phyloP scores from a whole-genome alignment of 2,113 vertebrate genomes.

The Thalassarche chlororhynchos region DNA sequence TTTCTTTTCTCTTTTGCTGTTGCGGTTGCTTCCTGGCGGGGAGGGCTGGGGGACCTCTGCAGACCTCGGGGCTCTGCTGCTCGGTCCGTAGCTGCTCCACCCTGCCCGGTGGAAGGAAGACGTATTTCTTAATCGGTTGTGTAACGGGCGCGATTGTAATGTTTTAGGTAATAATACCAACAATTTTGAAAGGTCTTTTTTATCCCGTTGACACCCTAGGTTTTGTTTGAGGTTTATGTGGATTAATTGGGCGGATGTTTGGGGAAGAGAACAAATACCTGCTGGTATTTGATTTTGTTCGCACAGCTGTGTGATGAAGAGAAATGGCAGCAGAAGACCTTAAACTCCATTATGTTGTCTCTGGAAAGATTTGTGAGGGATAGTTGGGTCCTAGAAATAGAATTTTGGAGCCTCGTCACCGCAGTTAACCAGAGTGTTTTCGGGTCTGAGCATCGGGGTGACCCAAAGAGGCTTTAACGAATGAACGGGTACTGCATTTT shows the following conservation, averaged over 20 bases:
- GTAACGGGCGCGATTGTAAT: neutral
- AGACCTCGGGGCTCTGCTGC: no score
- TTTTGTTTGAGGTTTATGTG: slow-evolving; percentile 1
- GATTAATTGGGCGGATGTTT: slow-evolving; percentile 7
- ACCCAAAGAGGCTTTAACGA: neutral
- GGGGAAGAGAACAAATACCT: neutral
- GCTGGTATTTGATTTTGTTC: neutral
- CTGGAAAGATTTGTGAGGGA: neutral
- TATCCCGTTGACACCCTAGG: neutral
- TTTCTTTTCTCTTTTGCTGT: no score
- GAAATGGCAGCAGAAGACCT: neutral
- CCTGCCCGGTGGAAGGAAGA: neutral
- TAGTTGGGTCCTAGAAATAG: neutral
- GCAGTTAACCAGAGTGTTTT: neutral
- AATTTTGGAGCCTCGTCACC: neutral
- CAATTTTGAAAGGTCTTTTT: neutral
- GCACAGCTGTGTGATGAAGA: neutral
- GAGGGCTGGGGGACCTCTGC: neutral
- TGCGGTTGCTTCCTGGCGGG: accelerated
- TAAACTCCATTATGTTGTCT: neutral
- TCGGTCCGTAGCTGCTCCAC: neutral
- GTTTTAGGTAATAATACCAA: neutral
- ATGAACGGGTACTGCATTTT: accelerated
- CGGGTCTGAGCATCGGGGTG: accelerated
- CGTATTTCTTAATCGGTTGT: neutral